Percentiles rank a stretch among this genome's conserved stretches.
Conservation (phyloP, 1,140 invertebrate species). For the Zaprionus taronus region DNA sequence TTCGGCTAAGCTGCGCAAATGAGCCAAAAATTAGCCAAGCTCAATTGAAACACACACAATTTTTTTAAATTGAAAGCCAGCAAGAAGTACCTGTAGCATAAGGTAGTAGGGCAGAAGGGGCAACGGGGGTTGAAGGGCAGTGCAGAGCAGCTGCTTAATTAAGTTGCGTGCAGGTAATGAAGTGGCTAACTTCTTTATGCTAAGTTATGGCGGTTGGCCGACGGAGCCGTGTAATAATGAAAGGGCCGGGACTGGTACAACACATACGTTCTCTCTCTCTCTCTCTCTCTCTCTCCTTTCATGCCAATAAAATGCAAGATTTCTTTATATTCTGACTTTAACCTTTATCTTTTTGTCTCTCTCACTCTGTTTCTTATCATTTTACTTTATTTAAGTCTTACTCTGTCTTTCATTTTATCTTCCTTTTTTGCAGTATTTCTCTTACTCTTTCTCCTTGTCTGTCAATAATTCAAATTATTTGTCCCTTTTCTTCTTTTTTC, state of each 20-base stretch:
- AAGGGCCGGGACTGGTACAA: conserved; percentile 4
- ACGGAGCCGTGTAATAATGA: conserved; percentile 23
- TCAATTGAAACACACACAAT: conserved; percentile 59
- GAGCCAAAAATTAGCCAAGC: conserved; percentile 42
- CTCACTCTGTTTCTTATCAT: background rate
- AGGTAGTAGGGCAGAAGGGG: no score
- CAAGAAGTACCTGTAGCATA: no score
- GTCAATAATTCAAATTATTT: background rate
- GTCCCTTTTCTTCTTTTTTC: background rate
- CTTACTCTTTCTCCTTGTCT: background rate
- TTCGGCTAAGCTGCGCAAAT: conserved; percentile 40
- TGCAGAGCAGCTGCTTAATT: conserved; percentile 52
- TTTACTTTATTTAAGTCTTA: no score
- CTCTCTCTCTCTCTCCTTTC: background rate
- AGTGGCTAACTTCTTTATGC: conserved; percentile 73
- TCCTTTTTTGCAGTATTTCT: background rate
- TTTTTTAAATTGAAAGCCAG: conserved; percentile 67
- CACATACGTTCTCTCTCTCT: background rate
- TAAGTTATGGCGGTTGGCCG: conserved; percentile 61
- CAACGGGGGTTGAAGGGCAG: background rate
- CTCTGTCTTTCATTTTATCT: background rate
- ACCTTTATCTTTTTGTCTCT: background rate
- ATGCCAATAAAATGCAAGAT: background rate
- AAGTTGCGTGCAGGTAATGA: conserved; percentile 70
- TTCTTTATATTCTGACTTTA: background rate